Base-by-base conservation (phyloP, 2,797 vertebrate species). In the Sardinella longiceps region DNA sequence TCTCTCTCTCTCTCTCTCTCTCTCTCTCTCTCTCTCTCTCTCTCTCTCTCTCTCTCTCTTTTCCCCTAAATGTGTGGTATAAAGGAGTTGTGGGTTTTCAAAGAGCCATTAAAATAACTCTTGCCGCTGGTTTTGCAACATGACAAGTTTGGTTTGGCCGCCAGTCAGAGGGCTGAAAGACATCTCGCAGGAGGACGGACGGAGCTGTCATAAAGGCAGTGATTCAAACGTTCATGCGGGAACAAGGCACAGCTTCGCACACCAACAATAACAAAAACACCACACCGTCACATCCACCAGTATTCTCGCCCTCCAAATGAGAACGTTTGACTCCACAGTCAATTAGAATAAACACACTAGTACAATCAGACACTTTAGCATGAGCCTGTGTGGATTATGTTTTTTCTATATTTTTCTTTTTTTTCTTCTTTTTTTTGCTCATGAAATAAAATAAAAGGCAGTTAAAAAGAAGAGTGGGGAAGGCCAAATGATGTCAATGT, bases 91-190 rank as follows among this genome's bases (percentile, higher is more conserved):
- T 81, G 84, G 87, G 80, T 84, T 80, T 80, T 66, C 56, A 43
- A 12, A 77, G 85, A 60, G 48, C 81, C 63, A 81, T 88, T 80
- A 87, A 86, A 80, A 82, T 85, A 80, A 84, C 70, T 84, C 80
- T 70, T 80, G 83, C 81, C 84, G 39, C 82, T 82, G 85, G 82
- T 83, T 89, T 84, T 86, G 82, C 81, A 83, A 87, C 81, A 84
- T 87, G 86, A 87, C 84, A 85, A 80, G 87, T 86, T 88, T 88
- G 84, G 85, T 84, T 88, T 86, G 85, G 70, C 80, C 4, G 70
- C 33, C 33, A 43, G 15, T 43, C 70, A 77, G 70, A 77, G 70
- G 70, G 70, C 33, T 77, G 70, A 77, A 45, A 23, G n/a, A 15
- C 10, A 60, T 83, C 82, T 82, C 81, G 83, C 85, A 84, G 82